Conservation (phyloP, 2,888 invertebrate species). For the Hoplodrina blanda region DNA sequence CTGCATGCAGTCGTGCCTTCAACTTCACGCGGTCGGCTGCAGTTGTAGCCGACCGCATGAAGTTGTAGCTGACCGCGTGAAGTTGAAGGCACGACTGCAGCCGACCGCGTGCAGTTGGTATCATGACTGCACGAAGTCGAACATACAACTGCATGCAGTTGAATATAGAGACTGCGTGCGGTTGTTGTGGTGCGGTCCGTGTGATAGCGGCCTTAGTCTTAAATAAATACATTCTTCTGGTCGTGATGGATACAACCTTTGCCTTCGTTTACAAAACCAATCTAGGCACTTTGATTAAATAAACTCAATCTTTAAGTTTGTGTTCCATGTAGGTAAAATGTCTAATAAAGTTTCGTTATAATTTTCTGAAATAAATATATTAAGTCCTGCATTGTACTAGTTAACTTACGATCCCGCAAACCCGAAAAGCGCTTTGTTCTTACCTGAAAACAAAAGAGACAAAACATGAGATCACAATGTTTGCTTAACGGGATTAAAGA, state of each 20-base stretch:
- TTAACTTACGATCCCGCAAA: constrained; percentile 20
- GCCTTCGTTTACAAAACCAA: constrained; percentile 5
- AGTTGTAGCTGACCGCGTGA: too few relatives aligned
- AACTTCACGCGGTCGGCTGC: too few relatives aligned
- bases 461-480: constrained; percentile 10
- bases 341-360: not conserved
- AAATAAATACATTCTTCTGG: constrained; percentile 17
- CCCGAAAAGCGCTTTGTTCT: constrained; percentile 22
- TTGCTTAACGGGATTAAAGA: not conserved
- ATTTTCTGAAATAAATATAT: not conserved
- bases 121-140: too few relatives aligned
- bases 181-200: too few relatives aligned
- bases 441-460: constrained; percentile 54
- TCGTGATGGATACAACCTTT: constrained; percentile 22
- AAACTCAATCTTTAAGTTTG: constrained; percentile 16
- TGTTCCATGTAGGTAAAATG: not conserved
- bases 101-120: too few relatives aligned
- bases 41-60: too few relatives aligned
- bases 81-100: too few relatives aligned
- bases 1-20: too few relatives aligned
- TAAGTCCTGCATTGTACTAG: not conserved
- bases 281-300: constrained; percentile 11
- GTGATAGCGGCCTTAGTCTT: too few relatives aligned
- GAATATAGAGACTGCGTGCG: too few relatives aligned
- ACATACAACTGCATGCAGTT: too few relatives aligned